Evolutionary conservation across 2,113 vertebrate genomes (phyloP).

Genomic region (Athene noctua): DNA sequence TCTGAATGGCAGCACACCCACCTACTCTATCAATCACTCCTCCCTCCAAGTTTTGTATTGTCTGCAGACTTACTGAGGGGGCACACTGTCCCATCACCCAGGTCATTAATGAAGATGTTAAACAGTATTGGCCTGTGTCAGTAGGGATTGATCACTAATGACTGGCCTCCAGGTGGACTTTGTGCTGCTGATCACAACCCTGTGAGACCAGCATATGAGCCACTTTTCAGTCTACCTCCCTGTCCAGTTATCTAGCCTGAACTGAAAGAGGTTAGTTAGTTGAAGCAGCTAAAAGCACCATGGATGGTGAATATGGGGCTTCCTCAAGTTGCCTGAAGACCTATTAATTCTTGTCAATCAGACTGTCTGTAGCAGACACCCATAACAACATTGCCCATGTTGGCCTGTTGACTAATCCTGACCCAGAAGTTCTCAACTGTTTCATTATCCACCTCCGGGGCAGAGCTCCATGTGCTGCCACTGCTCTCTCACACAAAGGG

Average conservation of each 20-base stretch:
- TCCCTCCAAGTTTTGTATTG: not conserved
- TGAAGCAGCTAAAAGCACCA: not conserved
- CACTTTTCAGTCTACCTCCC: not conserved
- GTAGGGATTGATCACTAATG: too few relatives aligned
- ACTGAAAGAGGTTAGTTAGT: not conserved
- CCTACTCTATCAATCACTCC: not conserved
- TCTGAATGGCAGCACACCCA: not conserved
- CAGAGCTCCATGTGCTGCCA: not conserved
- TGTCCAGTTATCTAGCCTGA: not conserved
- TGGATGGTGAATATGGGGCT: accelerated
- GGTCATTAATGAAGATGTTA: not conserved
- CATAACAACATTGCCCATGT: not conserved
- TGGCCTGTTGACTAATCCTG: not conserved
- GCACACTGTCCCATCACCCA: not conserved
- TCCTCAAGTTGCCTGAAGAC: not conserved
- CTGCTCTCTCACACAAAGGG: not conserved
- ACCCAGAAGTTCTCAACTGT: not conserved
- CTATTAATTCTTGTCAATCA: not conserved
- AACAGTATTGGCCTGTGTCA: not conserved
- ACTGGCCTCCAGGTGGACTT: not conserved
- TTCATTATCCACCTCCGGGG: not conserved
- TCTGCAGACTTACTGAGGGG: not conserved
- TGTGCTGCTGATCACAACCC: not conserved
- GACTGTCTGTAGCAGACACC: not conserved
- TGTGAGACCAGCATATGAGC: not conserved